Conservation (phyloP, 2,113 vertebrate species). For the Ceuthmochares aereus region DNA sequence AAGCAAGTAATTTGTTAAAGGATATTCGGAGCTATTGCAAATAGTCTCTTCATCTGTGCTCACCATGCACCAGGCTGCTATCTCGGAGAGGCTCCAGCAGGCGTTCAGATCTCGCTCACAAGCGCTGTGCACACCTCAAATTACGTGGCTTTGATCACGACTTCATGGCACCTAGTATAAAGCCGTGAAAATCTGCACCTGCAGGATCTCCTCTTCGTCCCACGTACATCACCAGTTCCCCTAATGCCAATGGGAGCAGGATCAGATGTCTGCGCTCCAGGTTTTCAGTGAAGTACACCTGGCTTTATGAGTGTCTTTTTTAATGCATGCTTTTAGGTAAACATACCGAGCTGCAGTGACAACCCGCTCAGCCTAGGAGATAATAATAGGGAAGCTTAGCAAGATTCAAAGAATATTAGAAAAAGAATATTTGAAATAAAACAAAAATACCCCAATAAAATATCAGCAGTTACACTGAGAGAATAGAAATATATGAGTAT, state of each 20-base stretch:
- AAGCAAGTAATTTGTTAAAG: not conserved
- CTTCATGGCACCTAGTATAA: not conserved
- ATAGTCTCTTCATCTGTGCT: not conserved
- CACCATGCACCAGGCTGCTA: rapidly evolving
- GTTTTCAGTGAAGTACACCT: not conserved
- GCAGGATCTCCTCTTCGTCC: not conserved
- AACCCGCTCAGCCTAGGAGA: not conserved
- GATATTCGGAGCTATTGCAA: not conserved
- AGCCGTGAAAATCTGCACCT: not conserved
- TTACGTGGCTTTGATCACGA: not conserved
- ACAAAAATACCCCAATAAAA: not conserved
- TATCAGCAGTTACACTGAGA: not conserved
- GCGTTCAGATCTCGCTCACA: rapidly evolving
- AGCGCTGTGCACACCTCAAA: not conserved
- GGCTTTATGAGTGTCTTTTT: not conserved
- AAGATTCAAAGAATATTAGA: not conserved
- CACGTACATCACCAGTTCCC: rapidly evolving
- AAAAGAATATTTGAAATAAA: slow-evolving; percentile 2
- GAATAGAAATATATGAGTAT: not conserved
- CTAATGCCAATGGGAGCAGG: not conserved
- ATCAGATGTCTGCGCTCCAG: not conserved
- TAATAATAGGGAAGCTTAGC: not conserved
- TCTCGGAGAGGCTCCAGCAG: not conserved
- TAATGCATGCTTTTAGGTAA: not conserved
- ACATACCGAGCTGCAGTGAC: not conserved